Conservation (phyloP, 2,797 vertebrate species). For the Bradypodion ventrale region DNA sequence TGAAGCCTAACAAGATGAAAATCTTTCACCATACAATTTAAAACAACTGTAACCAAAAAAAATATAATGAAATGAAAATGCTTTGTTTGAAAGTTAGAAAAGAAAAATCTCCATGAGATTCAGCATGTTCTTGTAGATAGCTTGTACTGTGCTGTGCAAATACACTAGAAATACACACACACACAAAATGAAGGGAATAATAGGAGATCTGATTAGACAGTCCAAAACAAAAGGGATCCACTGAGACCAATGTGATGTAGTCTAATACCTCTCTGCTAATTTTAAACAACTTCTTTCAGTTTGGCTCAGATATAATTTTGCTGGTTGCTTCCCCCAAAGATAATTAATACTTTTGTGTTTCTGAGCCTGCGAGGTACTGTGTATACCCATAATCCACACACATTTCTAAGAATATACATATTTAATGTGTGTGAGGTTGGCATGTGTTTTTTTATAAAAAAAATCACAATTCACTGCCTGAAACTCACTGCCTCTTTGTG, state of each 20-base stretch:
- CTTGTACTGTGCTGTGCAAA: conserved; percentile 55
- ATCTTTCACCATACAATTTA: conserved; percentile 46
- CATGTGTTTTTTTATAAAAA: neutral
- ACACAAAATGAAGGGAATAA: conserved; percentile 44
- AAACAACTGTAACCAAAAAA: conserved; percentile 23
- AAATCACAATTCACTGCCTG: neutral
- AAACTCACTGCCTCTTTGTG: neutral
- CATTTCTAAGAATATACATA: neutral
- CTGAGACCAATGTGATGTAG: conserved; percentile 52
- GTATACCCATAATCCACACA: neutral
- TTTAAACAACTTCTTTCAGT: conserved; percentile 47
- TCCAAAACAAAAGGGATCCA: conserved; percentile 49
- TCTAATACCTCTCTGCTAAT: conserved; percentile 50
- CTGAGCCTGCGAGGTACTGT: conserved; percentile 17
- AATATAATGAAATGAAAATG: conserved; percentile 43
- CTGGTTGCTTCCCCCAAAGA: conserved; percentile 52
- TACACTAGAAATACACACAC: conserved; percentile 48
- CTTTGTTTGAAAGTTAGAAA: conserved; percentile 44
- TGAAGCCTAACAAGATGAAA: conserved; percentile 58
- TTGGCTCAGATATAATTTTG: conserved; percentile 61
- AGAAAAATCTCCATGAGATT: conserved; percentile 54
- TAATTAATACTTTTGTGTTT: conserved; percentile 30
- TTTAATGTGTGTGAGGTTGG: neutral
- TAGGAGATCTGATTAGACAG: conserved; percentile 39
- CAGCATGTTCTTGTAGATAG: conserved; percentile 47